Conservation (phyloP, 2,113 vertebrate genomes). For the Silurus meridionalis region DNA sequence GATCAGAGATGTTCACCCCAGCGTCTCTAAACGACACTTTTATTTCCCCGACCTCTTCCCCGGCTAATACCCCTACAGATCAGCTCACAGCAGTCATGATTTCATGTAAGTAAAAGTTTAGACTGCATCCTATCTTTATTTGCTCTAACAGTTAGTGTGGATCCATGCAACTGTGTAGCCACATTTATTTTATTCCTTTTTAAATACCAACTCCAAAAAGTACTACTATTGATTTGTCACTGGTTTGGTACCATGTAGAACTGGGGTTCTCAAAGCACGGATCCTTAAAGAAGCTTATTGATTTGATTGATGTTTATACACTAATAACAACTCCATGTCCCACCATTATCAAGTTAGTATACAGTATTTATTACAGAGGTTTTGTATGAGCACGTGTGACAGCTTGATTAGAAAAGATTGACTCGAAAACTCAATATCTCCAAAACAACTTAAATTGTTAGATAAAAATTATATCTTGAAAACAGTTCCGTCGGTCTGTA, state of each 20-base stretch:
- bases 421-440: not conserved
- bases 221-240: not conserved
- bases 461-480: not conserved
- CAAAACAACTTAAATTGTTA: not conserved
- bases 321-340: not conserved
- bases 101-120: conserved; percentile 66
- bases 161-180: no score
- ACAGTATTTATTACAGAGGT: not conserved
- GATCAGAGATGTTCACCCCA: conserved; percentile 69
- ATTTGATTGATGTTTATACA: not conserved
- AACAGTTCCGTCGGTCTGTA: not conserved
- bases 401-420: not conserved
- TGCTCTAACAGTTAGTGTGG: not conserved
- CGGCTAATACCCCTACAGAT: conserved; percentile 62
- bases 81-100: conserved; percentile 70
- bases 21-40: conserved; percentile 61
- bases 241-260: not conserved
- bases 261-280: not conserved
- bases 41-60: conserved; percentile 59
- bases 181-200: not conserved
- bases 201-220: not conserved
- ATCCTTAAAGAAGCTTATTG: not conserved
- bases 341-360: not conserved
- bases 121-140: not conserved
- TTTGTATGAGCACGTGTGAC: not conserved